These are phyloP conservation scores for Gymnocephalus cernua DNA, from an alignment of 2,113 vertebrate species.

Conservation along the genomic window DNA sequence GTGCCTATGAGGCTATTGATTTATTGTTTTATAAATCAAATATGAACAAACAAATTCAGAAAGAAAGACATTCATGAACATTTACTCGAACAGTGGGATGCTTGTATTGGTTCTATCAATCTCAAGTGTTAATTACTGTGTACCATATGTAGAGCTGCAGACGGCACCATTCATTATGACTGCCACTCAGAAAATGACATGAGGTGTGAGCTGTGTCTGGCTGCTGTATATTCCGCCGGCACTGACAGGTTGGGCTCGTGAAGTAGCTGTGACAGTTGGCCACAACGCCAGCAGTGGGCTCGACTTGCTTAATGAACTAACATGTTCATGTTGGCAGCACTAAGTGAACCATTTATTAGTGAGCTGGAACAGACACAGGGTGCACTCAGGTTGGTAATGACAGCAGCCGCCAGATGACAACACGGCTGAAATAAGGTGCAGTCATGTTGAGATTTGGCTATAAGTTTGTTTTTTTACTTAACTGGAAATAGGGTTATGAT, in stretches of 20 bases:
- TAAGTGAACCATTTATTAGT: constrained; percentile 78
- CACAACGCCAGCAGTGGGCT: constrained; percentile 62
- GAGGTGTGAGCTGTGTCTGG: constrained; percentile 42
- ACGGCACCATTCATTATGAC: constrained; percentile 51
- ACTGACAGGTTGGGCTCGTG: constrained; percentile 46
- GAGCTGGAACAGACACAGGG: constrained; percentile 59
- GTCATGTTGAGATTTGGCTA: constrained; percentile 1
- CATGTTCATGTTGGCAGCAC: constrained; percentile 77
- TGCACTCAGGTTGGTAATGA: constrained; percentile 61
- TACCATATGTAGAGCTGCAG: constrained; percentile 57
- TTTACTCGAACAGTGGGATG: constrained; percentile 29
- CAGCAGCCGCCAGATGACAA: constrained; percentile 64
- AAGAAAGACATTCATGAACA: constrained; percentile 14
- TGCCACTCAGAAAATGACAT: constrained; percentile 42
- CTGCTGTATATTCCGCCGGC: constrained; percentile 30
- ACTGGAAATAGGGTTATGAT: not conserved
- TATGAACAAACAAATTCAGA: constrained; percentile 39
- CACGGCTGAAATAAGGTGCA: constrained; percentile 22
- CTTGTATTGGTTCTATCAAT: constrained; percentile 41
- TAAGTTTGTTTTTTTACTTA: not conserved
- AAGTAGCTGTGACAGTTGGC: constrained; percentile 80
- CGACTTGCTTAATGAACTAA: constrained; percentile 78
- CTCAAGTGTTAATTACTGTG: constrained; percentile 50
- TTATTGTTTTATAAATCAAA: constrained; percentile 40
- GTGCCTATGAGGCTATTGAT: constrained; percentile 6